Base-by-base conservation (phyloP, 2,797 vertebrate species). In the Otus scops region DNA sequence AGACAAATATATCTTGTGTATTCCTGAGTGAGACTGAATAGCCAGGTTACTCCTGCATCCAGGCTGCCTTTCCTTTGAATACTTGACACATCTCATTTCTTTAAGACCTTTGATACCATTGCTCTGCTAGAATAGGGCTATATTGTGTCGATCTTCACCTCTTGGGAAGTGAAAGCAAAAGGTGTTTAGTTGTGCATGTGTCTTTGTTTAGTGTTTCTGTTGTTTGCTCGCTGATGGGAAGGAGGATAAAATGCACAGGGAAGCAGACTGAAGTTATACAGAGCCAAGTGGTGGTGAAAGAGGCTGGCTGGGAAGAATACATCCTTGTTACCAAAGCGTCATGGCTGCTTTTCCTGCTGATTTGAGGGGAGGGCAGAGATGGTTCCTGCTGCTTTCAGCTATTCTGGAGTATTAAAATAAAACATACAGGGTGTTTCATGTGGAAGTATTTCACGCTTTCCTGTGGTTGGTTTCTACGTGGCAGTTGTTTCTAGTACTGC, bases 261-360 rank as follows among this genome's bases (percentile, higher is more conserved):
- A 73, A 94, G 59, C 54, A 30, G 36, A 60, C 12, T 10, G 65
- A 84, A 65, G 59, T 7, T 4, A 4, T 36, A 5, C 15, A 53
- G 74, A 89, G 67, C 27, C 70, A 14, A 64, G 48, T 3, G 15
- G n/a, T 6, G 47, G 11, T 56, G 83, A 34, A 48, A 27, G 82
- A 87, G 32, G 23, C 60, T 76, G 87, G 10, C 43, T 87, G 74
- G 47, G 65, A 74, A 77, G 71, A 85, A 59, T 6, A 7, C 2
- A 0, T 53, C 6, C 0, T 41, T 74, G 5, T 79, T 60, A 54
- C 3, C 1, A 3, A 59, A 70, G 45, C 5, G 4, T 11, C 1
- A 5, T 48, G 80, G 45, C 60, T 69, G 63, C 48, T 32, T 64
- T 54, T n/a, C 39, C 60, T 74, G 71, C 22, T 84, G 61, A 7